Evolutionary conservation across 53 echinoderm and acorn worm species (phyloP).

Genomic region (Pentamera pediparva): DNA sequence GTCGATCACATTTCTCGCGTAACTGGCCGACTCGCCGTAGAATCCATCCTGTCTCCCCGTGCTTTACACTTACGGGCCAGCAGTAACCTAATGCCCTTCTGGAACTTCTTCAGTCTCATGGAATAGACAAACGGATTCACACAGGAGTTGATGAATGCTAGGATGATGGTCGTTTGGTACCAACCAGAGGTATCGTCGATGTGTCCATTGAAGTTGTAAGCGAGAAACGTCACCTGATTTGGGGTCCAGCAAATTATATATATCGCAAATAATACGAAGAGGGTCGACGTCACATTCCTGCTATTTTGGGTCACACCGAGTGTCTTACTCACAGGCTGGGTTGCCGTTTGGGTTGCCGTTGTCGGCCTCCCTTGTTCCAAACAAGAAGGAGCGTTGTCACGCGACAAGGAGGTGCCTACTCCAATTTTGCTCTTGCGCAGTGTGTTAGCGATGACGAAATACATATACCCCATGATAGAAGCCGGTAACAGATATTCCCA

Average conservation of each 20-base stretch:
- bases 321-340: conserved; percentile 11
- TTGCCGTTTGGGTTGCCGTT: not conserved
- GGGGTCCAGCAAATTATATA: conserved; percentile 87
- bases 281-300: conserved; percentile 61
- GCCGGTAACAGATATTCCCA: conserved; percentile 68
- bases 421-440: conserved; percentile 45
- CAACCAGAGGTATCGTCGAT: conserved; percentile 66
- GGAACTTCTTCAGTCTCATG: conserved; percentile 67
- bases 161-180: conserved; percentile 73
- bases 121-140: conserved; percentile 76
- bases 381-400: conserved; percentile 6
- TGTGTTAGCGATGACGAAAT: conserved; percentile 49
- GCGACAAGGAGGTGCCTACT: not conserved
- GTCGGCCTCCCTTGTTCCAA: conserved; percentile 10
- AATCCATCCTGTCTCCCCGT: not conserved
- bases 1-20: too few species aligned
- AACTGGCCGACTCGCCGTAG: conserved; percentile 15
- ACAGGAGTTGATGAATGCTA: conserved; percentile 74
- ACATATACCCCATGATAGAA: conserved; percentile 56
- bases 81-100: conserved; percentile 52
- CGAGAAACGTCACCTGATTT: conserved; percentile 76
- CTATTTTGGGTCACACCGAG: conserved; percentile 7
- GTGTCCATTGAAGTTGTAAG: conserved; percentile 63
- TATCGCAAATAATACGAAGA: conserved; percentile 65
- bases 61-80: conserved; percentile 17